A percentile compares a stretch with the other conserved stretches of the same genome.
phyloP scores from a whole-genome alignment of 2,888 invertebrate species.

The Drosophila villosipedis region DNA sequence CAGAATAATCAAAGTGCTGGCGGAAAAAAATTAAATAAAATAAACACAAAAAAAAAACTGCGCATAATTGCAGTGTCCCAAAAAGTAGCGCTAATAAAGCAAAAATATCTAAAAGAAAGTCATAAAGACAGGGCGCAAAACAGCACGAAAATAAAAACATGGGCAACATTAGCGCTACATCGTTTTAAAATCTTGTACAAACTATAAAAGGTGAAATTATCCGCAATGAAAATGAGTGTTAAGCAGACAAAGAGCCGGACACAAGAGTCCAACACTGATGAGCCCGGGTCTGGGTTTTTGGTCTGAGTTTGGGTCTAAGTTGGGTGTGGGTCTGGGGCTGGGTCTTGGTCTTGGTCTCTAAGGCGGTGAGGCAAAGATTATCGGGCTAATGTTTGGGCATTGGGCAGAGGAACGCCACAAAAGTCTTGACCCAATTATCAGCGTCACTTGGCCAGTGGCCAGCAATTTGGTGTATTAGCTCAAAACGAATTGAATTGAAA shows the following conservation, averaged over 20 bases:
- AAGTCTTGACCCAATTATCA: constrained; percentile 51
- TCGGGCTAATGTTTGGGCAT: constrained; percentile 32
- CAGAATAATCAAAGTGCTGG: constrained; percentile 7
- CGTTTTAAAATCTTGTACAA: constrained; percentile 63
- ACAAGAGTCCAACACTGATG: constrained; percentile 46
- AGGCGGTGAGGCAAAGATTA: constrained; percentile 42
- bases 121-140: constrained; percentile 54
- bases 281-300: constrained; percentile 2
- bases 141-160: constrained; percentile 33
- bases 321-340: background rate
- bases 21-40: background rate
- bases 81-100: constrained; percentile 63
- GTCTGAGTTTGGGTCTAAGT: background rate
- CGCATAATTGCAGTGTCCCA: constrained; percentile 59
- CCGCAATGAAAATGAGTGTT: constrained; percentile 58
- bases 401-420: constrained; percentile 16
- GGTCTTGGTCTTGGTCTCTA: constrained; percentile 1
- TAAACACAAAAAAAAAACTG: constrained; percentile 14
- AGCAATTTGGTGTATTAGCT: constrained; percentile 48
- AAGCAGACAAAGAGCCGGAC: constrained; percentile 61
- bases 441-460: constrained; percentile 43
- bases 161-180: constrained; percentile 70
- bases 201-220: constrained; percentile 74
- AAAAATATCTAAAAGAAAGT: constrained; percentile 69
- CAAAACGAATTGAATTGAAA: constrained; percentile 49